Evolutionary conservation across 2,797 vertebrate species (phyloP), one percentile per base, ranked within the genome.

Genomic region (Pteronotus mesoamericanus): DNA sequence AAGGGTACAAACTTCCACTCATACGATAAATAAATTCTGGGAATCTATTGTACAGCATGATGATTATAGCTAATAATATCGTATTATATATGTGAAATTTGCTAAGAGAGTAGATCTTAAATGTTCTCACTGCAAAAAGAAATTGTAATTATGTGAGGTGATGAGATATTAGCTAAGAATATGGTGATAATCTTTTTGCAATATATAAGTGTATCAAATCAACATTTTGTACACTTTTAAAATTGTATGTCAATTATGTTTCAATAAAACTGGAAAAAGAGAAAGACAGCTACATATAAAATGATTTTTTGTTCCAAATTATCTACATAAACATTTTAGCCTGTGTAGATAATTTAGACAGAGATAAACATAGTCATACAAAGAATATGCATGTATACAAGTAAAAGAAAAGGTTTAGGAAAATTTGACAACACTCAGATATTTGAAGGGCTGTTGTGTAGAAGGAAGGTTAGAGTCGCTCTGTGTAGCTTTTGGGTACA

Each of bases 401-500:
- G 18, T 44, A 64, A 94, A 89, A 86, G 24, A 83, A 95, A 92
- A 85, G 15, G 84, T 64, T 75, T 75, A 12, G 57, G 69, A 48
- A 80, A 61, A 64, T 29, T 24, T 6, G 85, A 85, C 3, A 68
- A 55, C 37, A 84, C 77, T 90, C 78, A 95, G 69, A 69, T 75
- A 72, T 75, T 86, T 94, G 51, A 89, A 94, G 39, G 39, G 53
- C 51, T 77, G 39, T 91, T 19, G 1, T 71, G 12, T 48, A 55
- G 64, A 91, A 89, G 72, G 78, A 89, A 91, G 68, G 42, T 88
- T 88, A 83, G 22, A 42, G 79, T 91, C 94, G 74, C 37, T 91
- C 44, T 61, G 32, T 72, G 59, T 37, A 66, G 21, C 42, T 90
- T 46, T 44, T 42, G 3, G 57, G 26, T 55, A 53, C 72, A 80